These are phyloP conservation scores for Branchinecta lynchi DNA, from an alignment of 1,140 invertebrate species.

Conservation along the genomic window DNA sequence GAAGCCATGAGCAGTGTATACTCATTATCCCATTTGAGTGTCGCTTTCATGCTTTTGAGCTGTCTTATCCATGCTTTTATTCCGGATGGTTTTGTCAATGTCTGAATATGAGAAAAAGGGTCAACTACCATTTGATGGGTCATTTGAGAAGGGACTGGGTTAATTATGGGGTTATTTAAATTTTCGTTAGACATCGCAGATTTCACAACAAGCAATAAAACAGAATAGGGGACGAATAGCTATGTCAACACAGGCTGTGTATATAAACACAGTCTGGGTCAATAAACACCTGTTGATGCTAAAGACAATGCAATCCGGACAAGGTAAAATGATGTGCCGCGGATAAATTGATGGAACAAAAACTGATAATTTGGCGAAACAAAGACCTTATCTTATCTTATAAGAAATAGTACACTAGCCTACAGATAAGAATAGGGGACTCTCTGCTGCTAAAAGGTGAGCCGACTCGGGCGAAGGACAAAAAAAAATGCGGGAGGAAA, in stretches of 20 bases:
- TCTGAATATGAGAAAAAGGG: conserved; percentile 6
- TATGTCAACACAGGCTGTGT: no score
- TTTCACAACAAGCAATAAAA: conserved; percentile 10
- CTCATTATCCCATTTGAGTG: background rate
- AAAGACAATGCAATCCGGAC: background rate
- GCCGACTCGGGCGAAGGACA: conserved; percentile 1
- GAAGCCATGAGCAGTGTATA: background rate
- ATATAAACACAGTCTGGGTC: background rate
- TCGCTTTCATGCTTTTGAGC: conserved; percentile 1
- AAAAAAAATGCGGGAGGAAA: conserved; percentile 9
- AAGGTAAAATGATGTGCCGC: background rate
- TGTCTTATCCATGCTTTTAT: background rate
- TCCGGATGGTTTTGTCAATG: background rate
- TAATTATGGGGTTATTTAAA: no score
- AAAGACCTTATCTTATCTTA: background rate
- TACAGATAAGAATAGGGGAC: conserved; percentile 1
- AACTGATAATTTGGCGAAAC: background rate
- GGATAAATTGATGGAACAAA: background rate
- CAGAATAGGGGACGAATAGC: background rate
- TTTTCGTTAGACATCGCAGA: background rate
- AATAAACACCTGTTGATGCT: conserved; percentile 6
- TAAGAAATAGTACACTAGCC: background rate
- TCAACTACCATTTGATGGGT: conserved; percentile 5
- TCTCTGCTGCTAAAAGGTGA: conserved; percentile 4
- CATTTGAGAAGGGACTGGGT: conserved; percentile 9